Evolutionary conservation across 2,797 vertebrate species (phyloP), one percentile per base, ranked within the genome.

Genomic region (Myoxocephalus aenaeus): DNA sequence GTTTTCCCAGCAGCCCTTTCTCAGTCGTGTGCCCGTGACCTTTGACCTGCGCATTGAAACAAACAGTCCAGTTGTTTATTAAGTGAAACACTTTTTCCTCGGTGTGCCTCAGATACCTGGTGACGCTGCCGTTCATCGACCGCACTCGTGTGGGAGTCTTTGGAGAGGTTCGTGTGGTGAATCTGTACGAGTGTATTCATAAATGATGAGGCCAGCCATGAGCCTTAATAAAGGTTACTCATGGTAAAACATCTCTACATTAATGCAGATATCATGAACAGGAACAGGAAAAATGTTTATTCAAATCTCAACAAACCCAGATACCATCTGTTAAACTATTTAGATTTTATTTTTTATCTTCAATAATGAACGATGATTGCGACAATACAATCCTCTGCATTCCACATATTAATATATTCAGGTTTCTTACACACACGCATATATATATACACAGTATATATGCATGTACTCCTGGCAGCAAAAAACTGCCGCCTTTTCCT

Each of bases 131-230:
- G 0, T 96, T 92, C 76, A 88, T 96, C 8, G 95, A 96, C 62
- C 90, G 20, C 36, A 90, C 90, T 54, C 91, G 95, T 0, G 90
- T 95, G 7, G 95, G 94, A 27, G 89, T 96, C 77, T 96, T 92
- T 20, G 95, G 95, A 56, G 90, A 92, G 95, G 95, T 96, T 84
- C 0, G 88, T 89, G 10, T 7, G 7, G 8, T 42, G 40, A 4
- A 13, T 42, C 40, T 42, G 40, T 42, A 34, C 32, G 32, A 32
- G 12, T 14, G 54, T 32, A 32, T 32, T 32, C 29, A 32, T 32
- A 32, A 32, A 32, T 40, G 0, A 29, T 14, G 42, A 48, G 22
- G 40, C 62, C 34, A 14, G 12, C 20, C 9, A 9, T 20, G 9
- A 58, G 9, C 17, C 7, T 32, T 15, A 57, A 57, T 2, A 27